A percentile compares a stretch with the other conserved stretches of the same genome.
Evolutionary conservation across 30 jellyfish, hydroid and myxozoan species (phyloP).

Genomic region (Cassiopea xamachana): DNA sequence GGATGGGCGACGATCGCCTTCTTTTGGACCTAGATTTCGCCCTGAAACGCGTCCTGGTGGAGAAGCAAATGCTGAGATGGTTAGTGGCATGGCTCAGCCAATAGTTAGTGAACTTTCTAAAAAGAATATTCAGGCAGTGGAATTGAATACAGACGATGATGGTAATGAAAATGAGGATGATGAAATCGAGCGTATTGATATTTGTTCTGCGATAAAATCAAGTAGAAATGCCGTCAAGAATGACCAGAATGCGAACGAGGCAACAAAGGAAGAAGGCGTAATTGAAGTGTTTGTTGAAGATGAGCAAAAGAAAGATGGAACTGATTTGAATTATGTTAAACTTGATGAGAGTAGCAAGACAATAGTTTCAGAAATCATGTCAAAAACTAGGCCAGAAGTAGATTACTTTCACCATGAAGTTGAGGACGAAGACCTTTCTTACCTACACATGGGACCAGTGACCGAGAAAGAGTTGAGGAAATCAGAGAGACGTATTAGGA

Average conservation of each 20-base stretch:
- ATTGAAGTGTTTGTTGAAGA: conserved; percentile 70
- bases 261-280: conserved; percentile 18
- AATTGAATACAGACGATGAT: background rate
- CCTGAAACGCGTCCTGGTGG: background rate
- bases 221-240: conserved; percentile 11
- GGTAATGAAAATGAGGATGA: background rate
- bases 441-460: conserved; percentile 68
- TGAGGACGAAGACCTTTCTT: conserved; percentile 71
- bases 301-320: background rate
- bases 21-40: conserved; percentile 47
- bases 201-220: conserved; percentile 50
- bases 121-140: background rate
- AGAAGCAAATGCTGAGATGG: background rate
- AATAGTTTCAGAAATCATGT: conserved; percentile 48
- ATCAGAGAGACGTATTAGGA: conserved; percentile 86
- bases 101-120: background rate
- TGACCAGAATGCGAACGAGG: conserved; percentile 34
- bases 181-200: conserved; percentile 50
- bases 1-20: conserved; percentile 58
- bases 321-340: background rate
- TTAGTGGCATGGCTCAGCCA: background rate
- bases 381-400: conserved; percentile 53
- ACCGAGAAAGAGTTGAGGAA: conserved; percentile 92
- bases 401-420: conserved; percentile 67
- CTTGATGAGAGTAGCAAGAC: conserved; percentile 29